These are phyloP conservation scores for Alauda arvensis DNA, from an alignment of 2,797 vertebrate genomes.

Conservation along the genomic window DNA sequence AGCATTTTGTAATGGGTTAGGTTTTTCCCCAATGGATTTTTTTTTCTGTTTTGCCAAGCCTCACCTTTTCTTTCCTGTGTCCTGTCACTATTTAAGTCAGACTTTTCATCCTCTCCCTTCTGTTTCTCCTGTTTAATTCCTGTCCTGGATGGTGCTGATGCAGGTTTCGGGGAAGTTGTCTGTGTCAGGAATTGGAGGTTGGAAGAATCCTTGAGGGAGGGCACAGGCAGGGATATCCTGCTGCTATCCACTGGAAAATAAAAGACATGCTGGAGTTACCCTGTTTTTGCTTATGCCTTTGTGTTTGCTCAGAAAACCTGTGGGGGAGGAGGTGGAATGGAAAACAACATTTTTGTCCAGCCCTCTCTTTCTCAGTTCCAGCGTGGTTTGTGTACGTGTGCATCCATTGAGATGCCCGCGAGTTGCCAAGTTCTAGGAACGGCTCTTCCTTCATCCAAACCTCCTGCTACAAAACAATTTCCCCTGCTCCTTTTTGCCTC, in stretches of 20 bases:
- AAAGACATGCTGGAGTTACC: neutral
- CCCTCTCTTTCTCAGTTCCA: neutral
- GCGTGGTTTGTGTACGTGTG: neutral
- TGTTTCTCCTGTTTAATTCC: neutral
- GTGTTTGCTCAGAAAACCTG: neutral
- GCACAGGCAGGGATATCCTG: neutral
- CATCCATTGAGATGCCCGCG: neutral
- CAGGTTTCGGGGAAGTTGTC: neutral
- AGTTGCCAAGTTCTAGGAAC: neutral
- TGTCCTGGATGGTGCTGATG: neutral
- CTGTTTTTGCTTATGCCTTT: neutral
- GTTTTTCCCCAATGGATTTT: neutral
- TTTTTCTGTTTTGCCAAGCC: neutral
- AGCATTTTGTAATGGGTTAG: neutral
- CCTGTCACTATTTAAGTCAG: neutral
- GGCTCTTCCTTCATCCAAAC: slow-evolving; percentile 4
- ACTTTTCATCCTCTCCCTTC: neutral
- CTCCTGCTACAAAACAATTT: neutral
- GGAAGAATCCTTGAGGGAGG: neutral
- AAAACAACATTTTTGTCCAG: neutral
- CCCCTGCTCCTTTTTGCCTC: slow-evolving; percentile 24
- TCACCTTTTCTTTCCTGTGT: neutral
- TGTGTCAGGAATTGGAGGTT: neutral
- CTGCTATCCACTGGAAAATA: neutral
- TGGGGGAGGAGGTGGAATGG: neutral